Conservation (phyloP, 2,113 vertebrate species). For the Chlorodrepanis virens region DNA sequence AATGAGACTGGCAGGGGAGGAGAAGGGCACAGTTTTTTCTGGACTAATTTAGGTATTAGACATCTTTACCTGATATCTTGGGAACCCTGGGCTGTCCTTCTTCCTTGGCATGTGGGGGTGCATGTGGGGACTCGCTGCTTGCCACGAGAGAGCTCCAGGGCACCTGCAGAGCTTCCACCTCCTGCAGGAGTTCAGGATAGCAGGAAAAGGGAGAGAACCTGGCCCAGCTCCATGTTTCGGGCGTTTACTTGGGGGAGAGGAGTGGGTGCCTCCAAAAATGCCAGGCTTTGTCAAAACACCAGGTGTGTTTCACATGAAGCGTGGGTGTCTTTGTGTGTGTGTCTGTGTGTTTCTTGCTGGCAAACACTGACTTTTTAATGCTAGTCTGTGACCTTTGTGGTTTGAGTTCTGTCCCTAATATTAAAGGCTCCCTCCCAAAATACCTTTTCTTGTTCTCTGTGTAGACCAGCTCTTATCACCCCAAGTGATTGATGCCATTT, state of each 20-base stretch:
- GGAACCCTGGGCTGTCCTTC: background rate
- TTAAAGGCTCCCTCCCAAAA: background rate
- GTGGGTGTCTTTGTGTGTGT: background rate
- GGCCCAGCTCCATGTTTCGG: rapidly evolving
- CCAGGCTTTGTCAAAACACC: background rate
- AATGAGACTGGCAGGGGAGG: background rate
- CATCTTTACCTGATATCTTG: background rate
- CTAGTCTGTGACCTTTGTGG: background rate
- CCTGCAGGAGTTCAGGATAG: background rate
- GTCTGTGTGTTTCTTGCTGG: background rate
- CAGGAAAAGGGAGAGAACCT: background rate
- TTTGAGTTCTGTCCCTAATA: background rate
- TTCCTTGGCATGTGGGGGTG: background rate
- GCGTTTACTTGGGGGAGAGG: rapidly evolving
- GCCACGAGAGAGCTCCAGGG: background rate
- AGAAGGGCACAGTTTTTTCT: background rate
- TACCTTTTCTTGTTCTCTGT: background rate
- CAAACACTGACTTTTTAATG: rapidly evolving
- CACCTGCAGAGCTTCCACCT: background rate
- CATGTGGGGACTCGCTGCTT: rapidly evolving
- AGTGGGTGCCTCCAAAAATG: background rate
- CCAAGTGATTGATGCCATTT: background rate
- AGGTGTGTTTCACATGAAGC: background rate
- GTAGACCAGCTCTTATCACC: background rate
- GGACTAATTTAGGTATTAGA: background rate